A percentile compares a stretch with the other conserved stretches of the same genome.
These are phyloP conservation scores for Plemyria rubiginata DNA, from an alignment of 2,888 invertebrate genomes.

Conservation along the genomic window DNA sequence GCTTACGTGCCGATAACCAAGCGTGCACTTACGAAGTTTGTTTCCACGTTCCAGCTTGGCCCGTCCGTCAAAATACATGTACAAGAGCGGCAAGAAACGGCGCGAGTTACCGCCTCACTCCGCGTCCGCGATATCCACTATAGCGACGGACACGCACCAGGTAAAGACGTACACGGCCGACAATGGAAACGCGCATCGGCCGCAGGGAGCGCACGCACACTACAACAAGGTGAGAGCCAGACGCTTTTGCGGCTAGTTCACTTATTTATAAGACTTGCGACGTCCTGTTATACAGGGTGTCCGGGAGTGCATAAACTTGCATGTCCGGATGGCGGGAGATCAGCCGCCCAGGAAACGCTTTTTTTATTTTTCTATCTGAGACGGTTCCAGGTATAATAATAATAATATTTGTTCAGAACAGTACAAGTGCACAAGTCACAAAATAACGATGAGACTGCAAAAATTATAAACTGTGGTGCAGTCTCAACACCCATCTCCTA, in stretches of 20 bases:
- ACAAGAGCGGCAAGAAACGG: constrained; percentile 80
- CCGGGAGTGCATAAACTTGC: no score
- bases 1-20: no score
- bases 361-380: no score
- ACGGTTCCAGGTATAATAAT: no score
- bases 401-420: no score
- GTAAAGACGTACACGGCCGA: constrained; percentile 97
- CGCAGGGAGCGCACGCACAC: constrained; percentile 92
- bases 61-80: constrained; percentile 77
- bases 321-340: no score
- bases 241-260: constrained; percentile 50
- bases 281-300: neutral
- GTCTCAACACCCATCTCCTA: no score
- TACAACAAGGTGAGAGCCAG: constrained; percentile 95
- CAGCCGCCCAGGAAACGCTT: no score
- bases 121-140: constrained; percentile 81
- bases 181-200: constrained; percentile 93
- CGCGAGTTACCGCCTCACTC: constrained; percentile 67
- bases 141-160: constrained; percentile 90
- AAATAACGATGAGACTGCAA: no score
- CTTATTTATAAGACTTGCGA: constrained; percentile 14
- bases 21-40: neutral
- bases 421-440: no score
- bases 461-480: no score
- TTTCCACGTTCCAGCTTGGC: constrained; percentile 63